Evolutionary conservation across 2,113 vertebrate genomes (phyloP), one percentile per base, ranked within the genome.

Genomic region (Plotosus lineatus): DNA sequence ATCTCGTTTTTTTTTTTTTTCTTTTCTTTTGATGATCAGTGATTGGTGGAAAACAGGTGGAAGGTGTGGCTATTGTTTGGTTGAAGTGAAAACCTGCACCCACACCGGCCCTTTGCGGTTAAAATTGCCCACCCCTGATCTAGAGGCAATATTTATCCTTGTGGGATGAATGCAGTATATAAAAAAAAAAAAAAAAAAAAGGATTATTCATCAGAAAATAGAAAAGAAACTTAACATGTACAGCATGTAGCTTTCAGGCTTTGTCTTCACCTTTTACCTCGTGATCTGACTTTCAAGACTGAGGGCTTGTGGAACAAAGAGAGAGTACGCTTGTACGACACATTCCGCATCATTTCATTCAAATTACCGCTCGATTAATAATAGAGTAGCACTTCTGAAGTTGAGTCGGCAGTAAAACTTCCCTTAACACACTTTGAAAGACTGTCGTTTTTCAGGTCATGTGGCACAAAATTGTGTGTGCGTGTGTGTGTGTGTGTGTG

Each of bases 351-450:
- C 36, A 53, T 65, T 84, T 80, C 78, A 81, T 82, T 85, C 77
- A 88, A 79, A 71, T 73, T 51, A 82, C 72, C 23, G 21, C 58
- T 80, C 19, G 55, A 77, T 84, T 77, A 80, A 85, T 78, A 84
- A 85, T 78, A 21, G 19, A 78, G 53, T 63, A 80, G 75, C 72
- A 71, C 28, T 71, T 76, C 12, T 81, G 46, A 81, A 68, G 55
- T 76, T 56, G 72, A 85, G 83, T 83, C 69, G 80, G 75, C 80
- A 87, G 53, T 81, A 85, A 80, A 86, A 86, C 76, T 79, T 77
- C 42, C 36, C 42, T 56, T 76, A 72, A 84, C 69, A 61, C 50
- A 44, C 74, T 79, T 76, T 51, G 79, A 82, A 71, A 85, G 51
- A 6, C n/a, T 31, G 36, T 6, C 33, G 31, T 51, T 76, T 63